These are phyloP conservation scores for Acanthurus leucopareius DNA, from an alignment of 2,797 vertebrate species.

Conservation along the genomic window DNA sequence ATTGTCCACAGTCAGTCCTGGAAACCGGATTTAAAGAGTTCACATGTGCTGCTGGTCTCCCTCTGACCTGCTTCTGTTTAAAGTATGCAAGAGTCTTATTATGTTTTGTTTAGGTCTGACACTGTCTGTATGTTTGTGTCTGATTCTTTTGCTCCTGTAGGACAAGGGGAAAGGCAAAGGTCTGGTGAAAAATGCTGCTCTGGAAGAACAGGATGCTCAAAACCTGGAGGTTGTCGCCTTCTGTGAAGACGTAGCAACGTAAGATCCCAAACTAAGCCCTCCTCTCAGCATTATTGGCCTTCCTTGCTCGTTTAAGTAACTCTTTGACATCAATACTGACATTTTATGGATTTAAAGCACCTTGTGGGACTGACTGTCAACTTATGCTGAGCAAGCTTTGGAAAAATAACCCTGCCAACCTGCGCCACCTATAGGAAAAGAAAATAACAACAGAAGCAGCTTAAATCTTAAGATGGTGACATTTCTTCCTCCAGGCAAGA, in stretches of 20 bases:
- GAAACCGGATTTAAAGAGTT: constrained; percentile 18
- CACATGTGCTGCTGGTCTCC: constrained; percentile 5
- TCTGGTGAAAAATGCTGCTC: constrained; percentile 82
- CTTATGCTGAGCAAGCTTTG: too few species aligned
- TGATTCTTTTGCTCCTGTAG: constrained; percentile 79
- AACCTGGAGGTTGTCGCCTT: constrained; percentile 93
- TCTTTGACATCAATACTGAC: background rate
- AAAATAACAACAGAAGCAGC: background rate
- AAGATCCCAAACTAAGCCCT: constrained; percentile 70
- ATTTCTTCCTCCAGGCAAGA: background rate
- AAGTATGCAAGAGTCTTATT: background rate
- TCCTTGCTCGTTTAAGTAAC: background rate
- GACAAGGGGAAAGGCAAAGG: constrained; percentile 87
- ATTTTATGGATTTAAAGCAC: background rate
- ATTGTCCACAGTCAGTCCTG: background rate
- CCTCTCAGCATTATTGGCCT: background rate
- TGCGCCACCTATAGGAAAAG: background rate
- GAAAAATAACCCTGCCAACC: background rate
- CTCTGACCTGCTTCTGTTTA: constrained; percentile 1
- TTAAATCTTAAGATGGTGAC: background rate
- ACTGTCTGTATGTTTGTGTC: constrained; percentile 20
- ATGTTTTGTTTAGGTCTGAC: constrained; percentile 8
- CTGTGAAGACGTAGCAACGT: constrained; percentile 92
- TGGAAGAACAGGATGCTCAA: constrained; percentile 89
- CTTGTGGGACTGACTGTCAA: background rate